Conservation (phyloP, 2,888 invertebrate species). For the Philereme transversata region DNA sequence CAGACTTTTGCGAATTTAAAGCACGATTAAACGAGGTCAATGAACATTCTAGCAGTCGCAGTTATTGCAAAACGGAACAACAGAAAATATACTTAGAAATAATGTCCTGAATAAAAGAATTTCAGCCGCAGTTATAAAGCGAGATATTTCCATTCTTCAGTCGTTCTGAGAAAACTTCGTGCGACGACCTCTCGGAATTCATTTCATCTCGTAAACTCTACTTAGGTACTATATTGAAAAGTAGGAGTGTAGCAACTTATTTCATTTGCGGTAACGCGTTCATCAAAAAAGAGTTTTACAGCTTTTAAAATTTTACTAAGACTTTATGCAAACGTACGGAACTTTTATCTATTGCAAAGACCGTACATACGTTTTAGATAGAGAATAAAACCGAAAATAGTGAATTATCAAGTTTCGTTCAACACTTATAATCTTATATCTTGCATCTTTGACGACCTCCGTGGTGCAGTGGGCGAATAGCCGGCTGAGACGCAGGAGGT, state of each 20-base stretch:
- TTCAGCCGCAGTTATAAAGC: conserved; percentile 23
- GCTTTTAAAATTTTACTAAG: too few species aligned
- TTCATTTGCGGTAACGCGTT: neutral
- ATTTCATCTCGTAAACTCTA: conserved; percentile 15
- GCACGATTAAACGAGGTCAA: conserved; percentile 4
- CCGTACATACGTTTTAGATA: too few species aligned
- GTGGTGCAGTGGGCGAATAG: too few species aligned
- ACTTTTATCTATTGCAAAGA: too few species aligned
- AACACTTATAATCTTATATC: too few species aligned
- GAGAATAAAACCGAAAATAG: too few species aligned
- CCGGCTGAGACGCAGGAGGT: too few species aligned
- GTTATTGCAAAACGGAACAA: conserved; percentile 7
- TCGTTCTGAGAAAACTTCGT: conserved; percentile 22
- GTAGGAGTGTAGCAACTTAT: neutral
- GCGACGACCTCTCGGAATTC: conserved; percentile 12
- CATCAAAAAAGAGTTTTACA: neutral
- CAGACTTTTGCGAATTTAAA: conserved; percentile 20
- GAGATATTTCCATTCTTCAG: conserved; percentile 24
- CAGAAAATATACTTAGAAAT: conserved; percentile 17
- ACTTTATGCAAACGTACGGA: too few species aligned
- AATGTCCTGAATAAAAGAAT: conserved; percentile 22
- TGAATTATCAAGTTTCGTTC: too few species aligned
- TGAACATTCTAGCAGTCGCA: conserved; percentile 1
- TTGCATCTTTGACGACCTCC: too few species aligned
- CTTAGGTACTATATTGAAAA: neutral